These are phyloP conservation scores for Dolomedes plantarius DNA, from an alignment of 2,888 invertebrate genomes.

Conservation along the genomic window DNA sequence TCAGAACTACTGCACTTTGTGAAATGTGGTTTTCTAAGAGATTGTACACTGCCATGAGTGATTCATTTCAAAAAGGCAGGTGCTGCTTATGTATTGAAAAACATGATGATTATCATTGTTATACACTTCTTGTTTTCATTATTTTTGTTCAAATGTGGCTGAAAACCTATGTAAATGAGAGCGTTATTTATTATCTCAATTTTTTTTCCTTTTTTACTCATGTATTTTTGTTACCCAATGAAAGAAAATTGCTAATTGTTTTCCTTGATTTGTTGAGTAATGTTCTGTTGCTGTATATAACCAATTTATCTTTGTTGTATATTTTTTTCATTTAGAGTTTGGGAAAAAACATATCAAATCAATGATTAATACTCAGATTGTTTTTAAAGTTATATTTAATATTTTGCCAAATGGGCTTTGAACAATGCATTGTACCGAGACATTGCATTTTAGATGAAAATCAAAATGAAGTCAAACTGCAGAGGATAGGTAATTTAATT, in stretches of 20 bases:
- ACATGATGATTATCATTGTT: neutral
- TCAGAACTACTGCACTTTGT: neutral
- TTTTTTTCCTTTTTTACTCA: neutral
- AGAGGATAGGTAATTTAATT: no score
- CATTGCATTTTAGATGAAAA: no score
- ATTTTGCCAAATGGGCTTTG: no score
- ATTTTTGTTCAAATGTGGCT: neutral
- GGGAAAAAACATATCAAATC: neutral
- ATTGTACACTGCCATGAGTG: constrained; percentile 12
- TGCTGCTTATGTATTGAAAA: neutral
- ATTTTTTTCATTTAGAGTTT: neutral
- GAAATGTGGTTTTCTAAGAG: neutral
- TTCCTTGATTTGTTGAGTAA: neutral
- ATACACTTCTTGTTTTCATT: neutral
- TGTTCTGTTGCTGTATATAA: neutral
- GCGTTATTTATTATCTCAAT: neutral
- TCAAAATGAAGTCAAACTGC: no score
- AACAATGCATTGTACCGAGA: neutral
- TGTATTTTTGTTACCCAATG: neutral
- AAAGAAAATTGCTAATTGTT: neutral
- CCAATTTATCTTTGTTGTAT: neutral
- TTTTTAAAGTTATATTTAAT: no score
- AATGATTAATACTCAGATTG: no score
- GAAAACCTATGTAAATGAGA: neutral
- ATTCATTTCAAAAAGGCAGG: neutral